Base-by-base conservation (phyloP, 1,140 invertebrate species). In the Neotoxoptera formosana region DNA sequence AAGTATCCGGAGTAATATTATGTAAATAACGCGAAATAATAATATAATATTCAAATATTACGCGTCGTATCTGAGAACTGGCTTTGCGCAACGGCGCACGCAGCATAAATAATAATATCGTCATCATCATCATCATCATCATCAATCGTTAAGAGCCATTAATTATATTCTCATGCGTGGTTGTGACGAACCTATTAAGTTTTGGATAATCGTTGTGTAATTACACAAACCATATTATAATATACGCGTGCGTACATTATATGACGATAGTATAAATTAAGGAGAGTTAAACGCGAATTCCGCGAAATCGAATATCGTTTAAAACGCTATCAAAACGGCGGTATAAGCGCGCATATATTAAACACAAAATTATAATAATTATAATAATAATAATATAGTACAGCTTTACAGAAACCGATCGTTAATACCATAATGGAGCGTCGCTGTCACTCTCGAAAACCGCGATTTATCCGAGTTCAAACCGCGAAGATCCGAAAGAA, bases 121-220 rank as follows among this genome's bases (percentile, higher is more conserved):
- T 23, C 17, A 76, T 76, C n/a, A 76, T n/a, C 60, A 14, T 67
- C 60, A 76, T 23, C 17, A 67, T 67, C 30, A 67, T n/a, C 60
- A 14, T 60, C 56, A 30, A 67, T 76, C 30, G 30, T 76, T 76
- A 76, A 76, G 60, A 76, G 60, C 21, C 60, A 34, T 76, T 76
- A 76, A 76, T 76, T 76, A n/a, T 76, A 76, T 76, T 76, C 60
- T 76, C 30, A 76, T 30, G 60, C 60, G 60, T 76, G 60, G n/a
- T 76, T 76, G n/a, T 76, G 60, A 76, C 60, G n/a, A 76, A 76
- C 60, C 14, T 76, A 76, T 76, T 76, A 76, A 76, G 30, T 76
- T 76, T 76, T 14, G 30, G n/a, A 34, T 76, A 76, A 76, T 76
- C n/a, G 60, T 76, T 76, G 30, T 76, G 60, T 76, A 76, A 76